phyloP scores from a whole-genome alignment of 2,113 vertebrate species.

The Ciconia boyciana region DNA sequence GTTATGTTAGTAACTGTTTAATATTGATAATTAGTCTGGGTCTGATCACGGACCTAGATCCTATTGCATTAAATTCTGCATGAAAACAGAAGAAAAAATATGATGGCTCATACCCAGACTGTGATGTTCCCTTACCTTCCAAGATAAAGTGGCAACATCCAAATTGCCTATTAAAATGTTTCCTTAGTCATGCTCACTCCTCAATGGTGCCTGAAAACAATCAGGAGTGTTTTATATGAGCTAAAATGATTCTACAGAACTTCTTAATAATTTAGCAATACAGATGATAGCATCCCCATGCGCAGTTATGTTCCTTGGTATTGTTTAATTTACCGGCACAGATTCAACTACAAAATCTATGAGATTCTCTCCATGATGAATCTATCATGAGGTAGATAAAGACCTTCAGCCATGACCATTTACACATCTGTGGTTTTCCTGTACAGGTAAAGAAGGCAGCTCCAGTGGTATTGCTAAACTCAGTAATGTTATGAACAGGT shows the following conservation, averaged over 20 bases:
- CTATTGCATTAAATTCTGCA: neutral
- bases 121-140: neutral
- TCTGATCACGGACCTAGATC: fast-evolving
- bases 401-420: neutral
- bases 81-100: neutral
- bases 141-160: neutral
- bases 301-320: neutral
- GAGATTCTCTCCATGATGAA: neutral
- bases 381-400: neutral
- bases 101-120: neutral
- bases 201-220: neutral
- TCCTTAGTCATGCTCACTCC: neutral
- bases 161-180: neutral
- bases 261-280: neutral
- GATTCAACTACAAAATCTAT: neutral
- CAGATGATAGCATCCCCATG: neutral
- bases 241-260: neutral
- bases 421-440: neutral
- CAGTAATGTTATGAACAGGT: neutral
- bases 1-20: neutral
- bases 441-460: neutral
- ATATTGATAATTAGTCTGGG: neutral
- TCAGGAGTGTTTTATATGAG: neutral
- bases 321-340: neutral
- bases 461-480: neutral